These are phyloP conservation scores for Phataginus tricuspis DNA, from an alignment of 2,797 vertebrate genomes.

Conservation along the genomic window DNA sequence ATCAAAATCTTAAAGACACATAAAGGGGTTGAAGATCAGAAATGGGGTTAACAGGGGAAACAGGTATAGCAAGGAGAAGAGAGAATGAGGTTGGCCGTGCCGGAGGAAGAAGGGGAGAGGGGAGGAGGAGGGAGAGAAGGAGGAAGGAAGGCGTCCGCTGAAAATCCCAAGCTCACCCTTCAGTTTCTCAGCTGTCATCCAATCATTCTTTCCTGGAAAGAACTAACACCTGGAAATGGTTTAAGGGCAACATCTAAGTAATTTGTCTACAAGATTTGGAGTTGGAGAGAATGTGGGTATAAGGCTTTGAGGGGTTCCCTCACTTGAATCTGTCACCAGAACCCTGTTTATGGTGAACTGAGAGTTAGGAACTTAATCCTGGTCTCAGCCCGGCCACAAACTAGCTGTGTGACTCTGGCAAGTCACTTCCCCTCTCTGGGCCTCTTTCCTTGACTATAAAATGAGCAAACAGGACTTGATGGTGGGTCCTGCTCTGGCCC, in stretches of 20 bases:
- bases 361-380: background rate
- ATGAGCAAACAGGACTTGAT: background rate
- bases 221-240: background rate
- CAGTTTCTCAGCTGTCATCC: background rate
- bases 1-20: constrained; percentile 47
- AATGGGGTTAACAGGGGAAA: background rate
- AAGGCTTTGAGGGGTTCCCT: background rate
- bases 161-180: background rate
- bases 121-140: accelerated
- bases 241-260: constrained; percentile 10
- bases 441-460: background rate
- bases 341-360: background rate
- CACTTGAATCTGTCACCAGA: background rate
- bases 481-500: background rate
- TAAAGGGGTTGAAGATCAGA: constrained; percentile 30
- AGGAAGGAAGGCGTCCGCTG: background rate
- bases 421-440: background rate
- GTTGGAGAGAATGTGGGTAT: background rate
- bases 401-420: background rate
- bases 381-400: background rate
- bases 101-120: too few relatives aligned
- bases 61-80: background rate
- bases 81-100: background rate
- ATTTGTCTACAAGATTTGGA: background rate
- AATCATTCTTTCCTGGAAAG: background rate